A percentile compares a stretch with the other conserved stretches of the same genome.
phyloP scores from a whole-genome alignment of 2,113 vertebrate species.

The Mungos mungo region DNA sequence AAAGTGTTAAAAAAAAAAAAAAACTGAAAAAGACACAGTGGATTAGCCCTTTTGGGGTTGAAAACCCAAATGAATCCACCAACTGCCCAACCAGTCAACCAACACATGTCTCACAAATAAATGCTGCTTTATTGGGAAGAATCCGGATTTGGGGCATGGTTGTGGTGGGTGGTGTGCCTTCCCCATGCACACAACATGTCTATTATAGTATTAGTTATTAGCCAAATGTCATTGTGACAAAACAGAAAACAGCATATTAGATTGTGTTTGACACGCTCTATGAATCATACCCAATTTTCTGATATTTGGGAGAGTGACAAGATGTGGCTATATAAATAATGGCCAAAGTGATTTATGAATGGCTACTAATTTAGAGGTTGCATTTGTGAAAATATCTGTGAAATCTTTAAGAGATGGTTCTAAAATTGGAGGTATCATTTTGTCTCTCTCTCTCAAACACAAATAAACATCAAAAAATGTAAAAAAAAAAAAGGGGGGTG shows the following conservation, averaged over 20 bases:
- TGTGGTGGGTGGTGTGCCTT: background rate
- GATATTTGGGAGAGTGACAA: background rate
- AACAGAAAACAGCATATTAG: background rate
- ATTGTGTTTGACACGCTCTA: background rate
- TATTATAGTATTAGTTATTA: background rate
- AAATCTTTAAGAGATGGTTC: background rate
- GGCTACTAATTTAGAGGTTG: background rate
- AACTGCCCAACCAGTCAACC: background rate
- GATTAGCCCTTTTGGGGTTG: background rate
- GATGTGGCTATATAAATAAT: background rate
- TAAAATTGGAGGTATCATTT: background rate
- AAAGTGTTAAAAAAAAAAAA: conserved; percentile 14
- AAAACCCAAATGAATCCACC: conserved; percentile 16
- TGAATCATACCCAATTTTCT: conserved; percentile 14
- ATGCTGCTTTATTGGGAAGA: background rate
- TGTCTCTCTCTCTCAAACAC: too few species aligned
- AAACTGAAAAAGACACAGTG: background rate
- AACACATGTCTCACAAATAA: background rate
- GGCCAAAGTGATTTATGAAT: background rate
- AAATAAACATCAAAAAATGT: too few species aligned
- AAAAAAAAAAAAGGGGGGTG: too few species aligned
- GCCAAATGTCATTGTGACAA: background rate
- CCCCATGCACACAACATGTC: background rate
- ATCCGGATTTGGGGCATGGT: background rate
- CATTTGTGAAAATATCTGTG: background rate